Conservation (phyloP, 2,113 vertebrate species). For the Ursus arctos region DNA sequence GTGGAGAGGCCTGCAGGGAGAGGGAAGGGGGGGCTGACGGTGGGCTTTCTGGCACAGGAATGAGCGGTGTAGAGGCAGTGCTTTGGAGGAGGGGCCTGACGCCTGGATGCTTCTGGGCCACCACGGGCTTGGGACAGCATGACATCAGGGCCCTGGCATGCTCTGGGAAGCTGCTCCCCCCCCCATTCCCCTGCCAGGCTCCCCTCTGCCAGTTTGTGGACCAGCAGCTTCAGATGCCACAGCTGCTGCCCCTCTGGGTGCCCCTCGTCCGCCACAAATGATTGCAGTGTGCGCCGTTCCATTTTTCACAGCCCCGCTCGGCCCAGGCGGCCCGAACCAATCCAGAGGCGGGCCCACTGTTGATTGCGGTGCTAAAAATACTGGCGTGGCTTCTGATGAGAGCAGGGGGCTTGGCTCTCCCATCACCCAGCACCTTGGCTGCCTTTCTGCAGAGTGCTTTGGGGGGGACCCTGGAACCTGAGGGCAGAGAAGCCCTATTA, state of each 20-base stretch:
- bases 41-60: neutral
- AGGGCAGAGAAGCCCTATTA: neutral
- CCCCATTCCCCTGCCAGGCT: neutral
- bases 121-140: neutral
- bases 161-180: neutral
- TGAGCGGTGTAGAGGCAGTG: neutral
- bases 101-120: neutral
- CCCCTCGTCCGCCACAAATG: constrained; percentile 22
- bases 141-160: neutral
- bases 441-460: neutral
- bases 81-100: neutral
- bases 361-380: constrained; percentile 84
- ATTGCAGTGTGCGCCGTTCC: constrained; percentile 56
- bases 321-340: constrained; percentile 60
- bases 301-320: constrained; percentile 67
- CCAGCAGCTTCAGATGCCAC: constrained; percentile 43
- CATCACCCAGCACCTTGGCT: constrained; percentile 54
- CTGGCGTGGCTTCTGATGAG: constrained; percentile 69
- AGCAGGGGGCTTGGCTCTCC: constrained; percentile 53
- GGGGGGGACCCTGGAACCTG: neutral
- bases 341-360: constrained; percentile 74
- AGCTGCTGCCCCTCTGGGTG: constrained; percentile 70
- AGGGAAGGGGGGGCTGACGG: neutral
- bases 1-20: neutral
- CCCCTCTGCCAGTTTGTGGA: neutral